phyloP scores from a whole-genome alignment of 2,888 invertebrate species.

The Perizoma flavofasciatum region DNA sequence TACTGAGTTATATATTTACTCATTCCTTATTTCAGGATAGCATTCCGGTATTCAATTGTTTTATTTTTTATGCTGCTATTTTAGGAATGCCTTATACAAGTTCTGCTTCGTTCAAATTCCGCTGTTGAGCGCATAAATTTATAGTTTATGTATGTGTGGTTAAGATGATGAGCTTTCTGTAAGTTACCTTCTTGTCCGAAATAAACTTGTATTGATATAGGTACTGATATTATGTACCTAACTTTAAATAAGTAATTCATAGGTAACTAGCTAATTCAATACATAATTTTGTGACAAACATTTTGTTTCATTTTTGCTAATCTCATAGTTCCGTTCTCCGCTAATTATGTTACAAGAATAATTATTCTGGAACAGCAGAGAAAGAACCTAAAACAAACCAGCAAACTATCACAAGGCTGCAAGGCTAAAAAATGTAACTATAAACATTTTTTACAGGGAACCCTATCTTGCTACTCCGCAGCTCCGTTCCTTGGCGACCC shows the following conservation, averaged over 20 bases:
- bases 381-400: too few species aligned
- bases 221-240: conserved; percentile 21
- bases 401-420: too few species aligned
- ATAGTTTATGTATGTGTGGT: background rate
- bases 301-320: conserved; percentile 46
- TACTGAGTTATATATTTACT: conserved; percentile 3
- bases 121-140: background rate
- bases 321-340: too few species aligned
- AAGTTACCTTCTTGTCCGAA: conserved; percentile 14
- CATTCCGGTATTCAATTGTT: conserved; percentile 8
- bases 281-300: conserved; percentile 60
- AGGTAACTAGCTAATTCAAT: too few species aligned
- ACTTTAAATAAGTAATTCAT: conserved; percentile 15
- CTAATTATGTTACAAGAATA: too few species aligned
- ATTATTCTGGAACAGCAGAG: too few species aligned
- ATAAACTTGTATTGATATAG: too few species aligned
- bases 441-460: too few species aligned
- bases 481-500: too few species aligned
- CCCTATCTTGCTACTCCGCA: too few species aligned
- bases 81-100: conserved; percentile 4
- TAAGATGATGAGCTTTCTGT: background rate
- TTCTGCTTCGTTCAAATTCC: conserved; percentile 5
- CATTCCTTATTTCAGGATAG: conserved; percentile 12
- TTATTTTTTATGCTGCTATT: conserved; percentile 11
- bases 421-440: too few species aligned